These are phyloP conservation scores for Lepisosteus oculatus DNA, from an alignment of 2,113 vertebrate genomes.

Conservation along the genomic window DNA sequence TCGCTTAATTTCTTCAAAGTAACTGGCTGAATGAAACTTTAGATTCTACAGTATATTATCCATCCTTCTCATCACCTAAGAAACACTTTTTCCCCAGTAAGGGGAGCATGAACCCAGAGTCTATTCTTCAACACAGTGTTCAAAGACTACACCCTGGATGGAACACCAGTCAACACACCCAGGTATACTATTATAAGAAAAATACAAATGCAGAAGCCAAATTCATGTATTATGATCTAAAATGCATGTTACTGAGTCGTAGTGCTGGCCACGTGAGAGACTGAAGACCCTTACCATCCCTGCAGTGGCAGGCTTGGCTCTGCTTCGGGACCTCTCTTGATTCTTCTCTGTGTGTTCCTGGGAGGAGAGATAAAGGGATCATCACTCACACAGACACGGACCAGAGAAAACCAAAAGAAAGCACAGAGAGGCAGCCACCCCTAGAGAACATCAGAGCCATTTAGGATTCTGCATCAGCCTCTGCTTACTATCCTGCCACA, in stretches of 20 bases:
- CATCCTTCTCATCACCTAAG: too few relatives aligned
- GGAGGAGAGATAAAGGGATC: background rate
- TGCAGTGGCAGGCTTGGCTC: slow-evolving; percentile 28
- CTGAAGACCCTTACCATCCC: slow-evolving; percentile 56
- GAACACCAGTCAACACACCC: background rate
- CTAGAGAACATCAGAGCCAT: background rate
- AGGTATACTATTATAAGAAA: background rate
- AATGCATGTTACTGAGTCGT: background rate
- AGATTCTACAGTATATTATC: too few relatives aligned
- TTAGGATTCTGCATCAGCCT: background rate
- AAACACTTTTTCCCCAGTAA: too few relatives aligned
- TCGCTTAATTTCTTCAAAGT: too few relatives aligned
- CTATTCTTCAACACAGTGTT: too few relatives aligned
- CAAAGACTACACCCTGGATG: too few relatives aligned
- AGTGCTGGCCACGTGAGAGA: too few relatives aligned
- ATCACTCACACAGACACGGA: background rate
- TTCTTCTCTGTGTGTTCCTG: slow-evolving; percentile 50
- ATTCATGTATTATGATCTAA: too few relatives aligned
- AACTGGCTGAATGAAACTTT: too few relatives aligned
- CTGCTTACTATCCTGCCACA: too few relatives aligned
- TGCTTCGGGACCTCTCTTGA: slow-evolving; percentile 34
- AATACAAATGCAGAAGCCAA: background rate
- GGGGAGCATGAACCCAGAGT: too few relatives aligned
- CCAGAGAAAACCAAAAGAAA: too few relatives aligned
- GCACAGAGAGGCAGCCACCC: slow-evolving; percentile 14